phyloP scores from a whole-genome alignment of 1,140 invertebrate genomes.

The Propsilocerus akamusi region DNA sequence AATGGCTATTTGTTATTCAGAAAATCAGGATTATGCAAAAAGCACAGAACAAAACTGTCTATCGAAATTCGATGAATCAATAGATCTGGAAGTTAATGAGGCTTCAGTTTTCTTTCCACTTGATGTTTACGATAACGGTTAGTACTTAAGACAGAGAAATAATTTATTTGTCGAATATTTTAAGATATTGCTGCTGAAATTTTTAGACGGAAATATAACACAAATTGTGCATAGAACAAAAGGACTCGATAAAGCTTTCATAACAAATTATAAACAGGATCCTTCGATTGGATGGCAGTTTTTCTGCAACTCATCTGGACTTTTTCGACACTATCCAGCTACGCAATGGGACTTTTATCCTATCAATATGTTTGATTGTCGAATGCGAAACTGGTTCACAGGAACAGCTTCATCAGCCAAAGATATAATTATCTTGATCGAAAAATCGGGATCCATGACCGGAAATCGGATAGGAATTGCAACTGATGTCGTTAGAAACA shows the following conservation, averaged over 20 bases:
- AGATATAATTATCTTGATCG: slow-evolving; percentile 70
- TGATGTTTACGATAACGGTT: slow-evolving; percentile 60
- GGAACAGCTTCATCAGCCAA: slow-evolving; percentile 73
- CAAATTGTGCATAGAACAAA: slow-evolving; percentile 26
- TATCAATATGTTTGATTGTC: slow-evolving; percentile 52
- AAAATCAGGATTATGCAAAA: no score
- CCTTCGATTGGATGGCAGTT: slow-evolving; percentile 66
- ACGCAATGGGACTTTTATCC: slow-evolving; percentile 25
- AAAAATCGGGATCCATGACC: slow-evolving; percentile 77
- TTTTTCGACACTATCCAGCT: slow-evolving; percentile 41
- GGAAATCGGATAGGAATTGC: slow-evolving; percentile 71
- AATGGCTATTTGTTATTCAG: no score
- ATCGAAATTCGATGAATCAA: not conserved
- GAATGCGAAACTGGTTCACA: slow-evolving; percentile 62
- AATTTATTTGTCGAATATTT: not conserved
- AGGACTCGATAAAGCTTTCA: slow-evolving; percentile 48
- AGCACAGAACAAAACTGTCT: no score
- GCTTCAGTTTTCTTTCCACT: slow-evolving; percentile 69
- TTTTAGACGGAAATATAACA: not conserved
- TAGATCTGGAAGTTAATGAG: slow-evolving; percentile 38
- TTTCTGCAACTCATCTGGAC: slow-evolving; percentile 64
- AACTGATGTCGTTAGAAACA: slow-evolving; percentile 60
- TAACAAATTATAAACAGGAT: slow-evolving; percentile 49
- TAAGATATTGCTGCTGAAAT: not conserved
- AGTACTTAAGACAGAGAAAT: slow-evolving; percentile 14